Percentiles rank a stretch among this genome's conserved stretches.
These are phyloP conservation scores for Epinephelus awoara DNA, from an alignment of 2,797 vertebrate species.

Conservation along the genomic window DNA sequence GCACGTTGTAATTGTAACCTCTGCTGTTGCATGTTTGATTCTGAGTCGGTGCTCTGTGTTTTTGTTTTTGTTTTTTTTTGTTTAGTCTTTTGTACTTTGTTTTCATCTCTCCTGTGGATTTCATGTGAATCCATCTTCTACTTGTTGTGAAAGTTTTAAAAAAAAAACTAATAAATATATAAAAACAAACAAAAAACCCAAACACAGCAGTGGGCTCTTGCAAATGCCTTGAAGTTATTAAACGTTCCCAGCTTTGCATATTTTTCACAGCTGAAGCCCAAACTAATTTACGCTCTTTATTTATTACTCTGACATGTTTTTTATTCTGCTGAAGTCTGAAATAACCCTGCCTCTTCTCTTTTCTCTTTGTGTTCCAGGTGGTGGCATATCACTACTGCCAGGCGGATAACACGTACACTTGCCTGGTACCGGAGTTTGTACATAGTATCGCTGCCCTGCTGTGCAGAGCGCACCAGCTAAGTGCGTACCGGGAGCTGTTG, in stretches of 20 bases:
- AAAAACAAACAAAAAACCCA: too few species aligned
- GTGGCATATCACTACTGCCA: slow-evolving; percentile 99
- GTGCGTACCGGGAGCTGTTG: slow-evolving; percentile 93
- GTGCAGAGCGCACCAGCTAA: slow-evolving; percentile 91
- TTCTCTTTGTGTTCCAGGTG: slow-evolving; percentile 84
- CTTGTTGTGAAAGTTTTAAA: too few species aligned
- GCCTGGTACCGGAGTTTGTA: slow-evolving; percentile 97
- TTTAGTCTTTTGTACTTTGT: too few species aligned
- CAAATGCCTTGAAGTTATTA: slow-evolving; percentile 4
- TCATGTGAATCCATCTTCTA: too few species aligned
- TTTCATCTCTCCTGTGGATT: too few species aligned
- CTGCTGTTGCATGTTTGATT: too few species aligned
- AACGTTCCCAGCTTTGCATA: slow-evolving; percentile 17
- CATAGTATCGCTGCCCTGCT: slow-evolving; percentile 96
- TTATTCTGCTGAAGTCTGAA: background rate
- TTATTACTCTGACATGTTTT: slow-evolving; percentile 7
- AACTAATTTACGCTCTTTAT: background rate
- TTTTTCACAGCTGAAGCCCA: slow-evolving; percentile 11
- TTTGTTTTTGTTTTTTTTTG: too few species aligned
- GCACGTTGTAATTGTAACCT: too few species aligned
- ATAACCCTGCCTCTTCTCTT: background rate
- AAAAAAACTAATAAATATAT: too few species aligned
- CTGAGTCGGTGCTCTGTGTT: too few species aligned
- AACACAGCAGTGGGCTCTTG: background rate
- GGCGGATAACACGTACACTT: slow-evolving; percentile 98